phyloP scores from a whole-genome alignment of 1,140 invertebrate genomes.

The Physella acuta region DNA sequence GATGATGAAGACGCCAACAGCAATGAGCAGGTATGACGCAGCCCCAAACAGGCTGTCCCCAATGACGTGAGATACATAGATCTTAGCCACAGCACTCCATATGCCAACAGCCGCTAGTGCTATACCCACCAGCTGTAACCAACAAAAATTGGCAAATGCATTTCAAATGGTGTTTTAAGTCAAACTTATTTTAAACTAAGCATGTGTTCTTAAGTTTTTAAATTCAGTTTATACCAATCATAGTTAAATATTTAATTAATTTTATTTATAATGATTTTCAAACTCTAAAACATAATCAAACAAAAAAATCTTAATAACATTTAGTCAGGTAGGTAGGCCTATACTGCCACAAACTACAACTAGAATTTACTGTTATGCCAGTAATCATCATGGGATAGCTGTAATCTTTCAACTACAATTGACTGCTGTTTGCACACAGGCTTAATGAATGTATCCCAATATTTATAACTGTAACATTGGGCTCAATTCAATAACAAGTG shows the following conservation, averaged over 20 bases:
- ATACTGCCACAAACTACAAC: no score
- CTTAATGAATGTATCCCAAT: no score
- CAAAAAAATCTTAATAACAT: not conserved
- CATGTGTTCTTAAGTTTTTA: no score
- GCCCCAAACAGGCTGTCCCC: slow-evolving; percentile 33
- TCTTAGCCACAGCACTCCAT: slow-evolving; percentile 39
- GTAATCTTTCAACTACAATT: no score
- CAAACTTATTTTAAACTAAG: no score
- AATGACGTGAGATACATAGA: slow-evolving; percentile 40
- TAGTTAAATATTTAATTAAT: not conserved
- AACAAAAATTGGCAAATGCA: not conserved
- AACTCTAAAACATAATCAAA: not conserved
- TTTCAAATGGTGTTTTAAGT: no score
- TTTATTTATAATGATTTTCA: slow-evolving; percentile 1
- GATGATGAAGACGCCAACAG: slow-evolving; percentile 32
- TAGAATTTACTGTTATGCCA: no score
- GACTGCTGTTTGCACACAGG: no score
- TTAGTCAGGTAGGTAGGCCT: no score
- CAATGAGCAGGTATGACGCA: slow-evolving; percentile 38
- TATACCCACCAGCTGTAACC: slow-evolving; percentile 35
- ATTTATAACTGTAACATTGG: no score
- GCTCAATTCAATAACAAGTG: not conserved
- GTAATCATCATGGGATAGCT: no score
- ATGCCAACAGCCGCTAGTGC: slow-evolving; percentile 34
- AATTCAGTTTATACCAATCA: not conserved